These are phyloP conservation scores for Latrodectus elegans DNA, from an alignment of 2,888 invertebrate genomes.

Conservation along the genomic window DNA sequence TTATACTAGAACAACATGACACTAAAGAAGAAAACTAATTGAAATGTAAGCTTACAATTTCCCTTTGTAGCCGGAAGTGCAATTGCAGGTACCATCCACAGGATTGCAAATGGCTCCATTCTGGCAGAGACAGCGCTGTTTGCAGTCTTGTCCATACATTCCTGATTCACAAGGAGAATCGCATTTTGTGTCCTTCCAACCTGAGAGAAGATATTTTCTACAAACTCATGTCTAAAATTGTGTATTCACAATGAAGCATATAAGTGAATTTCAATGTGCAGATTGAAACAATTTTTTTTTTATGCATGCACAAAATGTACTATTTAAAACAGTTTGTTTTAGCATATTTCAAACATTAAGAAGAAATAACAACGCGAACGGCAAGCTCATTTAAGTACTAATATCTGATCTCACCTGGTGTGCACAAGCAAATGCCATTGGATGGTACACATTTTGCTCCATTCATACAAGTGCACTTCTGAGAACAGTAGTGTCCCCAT, in stretches of 20 bases:
- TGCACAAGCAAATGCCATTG: conserved; percentile 13
- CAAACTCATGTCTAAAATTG: too few relatives aligned
- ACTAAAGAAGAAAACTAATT: too few relatives aligned
- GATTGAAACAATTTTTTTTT: too few relatives aligned
- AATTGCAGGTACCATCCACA: conserved; percentile 32
- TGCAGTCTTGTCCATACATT: conserved; percentile 26
- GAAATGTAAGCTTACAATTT: not conserved
- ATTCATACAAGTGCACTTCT: conserved; percentile 12
- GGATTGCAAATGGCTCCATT: conserved; percentile 19
- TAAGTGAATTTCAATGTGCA: too few relatives aligned
- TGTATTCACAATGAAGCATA: too few relatives aligned
- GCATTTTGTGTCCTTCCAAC: conserved; percentile 28
- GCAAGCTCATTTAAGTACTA: too few relatives aligned
- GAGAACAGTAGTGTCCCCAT: conserved; percentile 9
- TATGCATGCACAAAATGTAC: too few relatives aligned
- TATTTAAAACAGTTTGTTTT: too few relatives aligned
- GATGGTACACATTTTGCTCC: conserved; percentile 8
- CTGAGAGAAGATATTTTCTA: not conserved
- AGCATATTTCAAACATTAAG: too few relatives aligned
- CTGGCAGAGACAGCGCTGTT: not conserved
- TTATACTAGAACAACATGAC: not conserved
- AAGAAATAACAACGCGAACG: too few relatives aligned
- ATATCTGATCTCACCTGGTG: conserved; percentile 1
- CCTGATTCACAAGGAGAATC: conserved; percentile 17
- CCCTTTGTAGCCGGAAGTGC: conserved; percentile 28